These are phyloP conservation scores for Schizopygopsis pylzovi DNA, from an alignment of 2,797 vertebrate species.

Conservation along the genomic window DNA sequence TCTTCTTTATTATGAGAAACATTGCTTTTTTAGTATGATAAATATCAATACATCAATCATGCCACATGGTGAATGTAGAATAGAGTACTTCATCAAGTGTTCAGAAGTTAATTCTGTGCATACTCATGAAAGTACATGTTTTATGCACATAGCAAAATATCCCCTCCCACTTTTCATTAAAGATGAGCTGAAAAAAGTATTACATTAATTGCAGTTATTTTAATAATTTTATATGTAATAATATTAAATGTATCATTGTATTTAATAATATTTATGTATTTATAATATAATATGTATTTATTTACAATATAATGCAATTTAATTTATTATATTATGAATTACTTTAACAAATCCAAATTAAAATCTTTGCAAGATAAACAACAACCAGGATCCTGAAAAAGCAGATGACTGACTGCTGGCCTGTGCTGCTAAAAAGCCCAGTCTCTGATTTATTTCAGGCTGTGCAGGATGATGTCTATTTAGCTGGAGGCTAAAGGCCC, in stretches of 20 bases:
- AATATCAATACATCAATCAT: too few relatives aligned
- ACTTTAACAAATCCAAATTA: background rate
- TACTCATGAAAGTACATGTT: background rate
- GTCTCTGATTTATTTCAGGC: conserved; percentile 63
- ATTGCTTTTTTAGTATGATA: too few relatives aligned
- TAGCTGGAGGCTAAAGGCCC: conserved; percentile 58
- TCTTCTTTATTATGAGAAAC: too few relatives aligned
- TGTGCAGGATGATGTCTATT: conserved; percentile 45
- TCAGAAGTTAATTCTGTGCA: background rate
- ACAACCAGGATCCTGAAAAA: background rate
- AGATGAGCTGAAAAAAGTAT: background rate
- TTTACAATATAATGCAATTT: background rate
- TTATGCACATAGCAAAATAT: background rate
- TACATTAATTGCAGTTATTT: background rate
- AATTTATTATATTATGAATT: background rate
- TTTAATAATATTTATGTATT: background rate
- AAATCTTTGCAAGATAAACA: background rate
- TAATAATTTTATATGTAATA: background rate
- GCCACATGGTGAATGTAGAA: background rate
- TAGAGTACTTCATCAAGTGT: background rate
- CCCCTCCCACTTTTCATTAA: background rate
- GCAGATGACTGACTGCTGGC: conserved; percentile 41
- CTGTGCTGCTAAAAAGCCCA: conserved; percentile 42
- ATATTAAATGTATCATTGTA: background rate
- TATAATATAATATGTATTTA: background rate